Percentiles rank a stretch among this genome's conserved stretches.
Evolutionary conservation across 2,113 vertebrate genomes (phyloP).

Genomic region (Thymallus thymallus): DNA sequence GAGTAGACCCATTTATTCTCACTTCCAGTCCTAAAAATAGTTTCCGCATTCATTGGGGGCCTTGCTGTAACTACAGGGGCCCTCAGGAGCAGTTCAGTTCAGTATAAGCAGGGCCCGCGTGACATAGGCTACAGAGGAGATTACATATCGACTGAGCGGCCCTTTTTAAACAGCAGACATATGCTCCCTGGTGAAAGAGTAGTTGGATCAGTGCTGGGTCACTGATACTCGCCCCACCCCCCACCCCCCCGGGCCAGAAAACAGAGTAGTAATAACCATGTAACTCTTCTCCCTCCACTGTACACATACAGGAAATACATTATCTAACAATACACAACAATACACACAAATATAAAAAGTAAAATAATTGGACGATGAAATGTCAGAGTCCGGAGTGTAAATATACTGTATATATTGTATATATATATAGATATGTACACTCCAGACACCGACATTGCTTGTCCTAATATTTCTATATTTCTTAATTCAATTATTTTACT

Average conservation of each 20-base stretch:
- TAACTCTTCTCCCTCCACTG: neutral
- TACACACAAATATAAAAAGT: too few species aligned
- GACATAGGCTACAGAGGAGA: slow-evolving; percentile 22
- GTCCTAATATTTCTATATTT: too few species aligned
- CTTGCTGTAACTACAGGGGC: neutral
- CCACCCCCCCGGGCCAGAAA: neutral
- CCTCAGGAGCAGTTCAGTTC: too few species aligned
- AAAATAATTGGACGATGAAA: too few species aligned
- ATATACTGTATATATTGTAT: too few species aligned
- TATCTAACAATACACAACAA: too few species aligned
- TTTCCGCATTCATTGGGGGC: neutral
- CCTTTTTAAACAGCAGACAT: slow-evolving; percentile 10
- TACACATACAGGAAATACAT: neutral
- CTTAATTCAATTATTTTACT: too few species aligned
- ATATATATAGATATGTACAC: too few species aligned
- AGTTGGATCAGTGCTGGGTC: slow-evolving; percentile 24
- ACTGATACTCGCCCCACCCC: slow-evolving; percentile 1
- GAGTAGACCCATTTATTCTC: neutral
- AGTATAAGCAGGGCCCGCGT: neutral
- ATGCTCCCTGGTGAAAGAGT: slow-evolving; percentile 14
- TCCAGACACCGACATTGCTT: too few species aligned
- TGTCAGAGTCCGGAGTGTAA: too few species aligned
- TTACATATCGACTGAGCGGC: slow-evolving; percentile 31
- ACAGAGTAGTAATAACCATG: neutral
- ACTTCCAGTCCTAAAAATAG: slow-evolving; percentile 8